Percentiles rank a stretch among this genome's conserved stretches.
Conservation (phyloP, 1,140 invertebrate genomes). For the Drosophila chauvacae region DNA sequence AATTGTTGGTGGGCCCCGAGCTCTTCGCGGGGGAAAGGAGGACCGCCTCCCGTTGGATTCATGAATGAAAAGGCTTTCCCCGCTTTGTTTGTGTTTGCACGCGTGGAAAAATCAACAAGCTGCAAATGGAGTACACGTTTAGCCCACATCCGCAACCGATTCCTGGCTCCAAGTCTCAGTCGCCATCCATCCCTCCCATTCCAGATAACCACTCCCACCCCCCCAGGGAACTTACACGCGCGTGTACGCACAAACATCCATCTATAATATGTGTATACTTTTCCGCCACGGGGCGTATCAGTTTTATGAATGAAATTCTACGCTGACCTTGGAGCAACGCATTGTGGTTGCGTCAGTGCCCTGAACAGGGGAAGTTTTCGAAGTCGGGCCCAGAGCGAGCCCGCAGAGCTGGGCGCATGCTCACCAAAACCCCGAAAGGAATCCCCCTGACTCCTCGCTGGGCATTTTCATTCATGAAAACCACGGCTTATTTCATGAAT, state of each 20-base stretch:
- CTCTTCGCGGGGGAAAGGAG: not conserved
- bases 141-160: slow-evolving; percentile 19
- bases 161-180: slow-evolving; percentile 1
- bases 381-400: slow-evolving; percentile 4
- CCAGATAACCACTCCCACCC: not conserved
- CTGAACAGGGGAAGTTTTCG: slow-evolving; percentile 48
- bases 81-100: slow-evolving; percentile 68
- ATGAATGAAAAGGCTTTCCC: slow-evolving; percentile 69
- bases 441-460: slow-evolving; percentile 23
- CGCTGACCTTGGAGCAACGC: slow-evolving; percentile 74
- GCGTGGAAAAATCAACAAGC: slow-evolving; percentile 80
- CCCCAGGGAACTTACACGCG: slow-evolving; percentile 46
- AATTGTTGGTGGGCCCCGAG: slow-evolving; percentile 12
- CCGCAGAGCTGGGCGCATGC: slow-evolving; percentile 29
- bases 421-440: slow-evolving; percentile 26
- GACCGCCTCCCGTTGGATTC: slow-evolving; percentile 7
- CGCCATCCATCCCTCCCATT: not conserved
- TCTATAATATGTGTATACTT: slow-evolving; percentile 7
- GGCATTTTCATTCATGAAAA: slow-evolving; percentile 64
- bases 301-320: slow-evolving; percentile 81
- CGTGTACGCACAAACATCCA: slow-evolving; percentile 51
- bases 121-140: slow-evolving; percentile 55
- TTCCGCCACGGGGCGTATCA: slow-evolving; percentile 54
- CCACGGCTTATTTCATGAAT: slow-evolving; percentile 63
- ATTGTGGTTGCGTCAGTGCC: slow-evolving; percentile 74